Evolutionary conservation across 1,140 invertebrate genomes (phyloP).

Genomic region (Dolichoris vasculosae): DNA sequence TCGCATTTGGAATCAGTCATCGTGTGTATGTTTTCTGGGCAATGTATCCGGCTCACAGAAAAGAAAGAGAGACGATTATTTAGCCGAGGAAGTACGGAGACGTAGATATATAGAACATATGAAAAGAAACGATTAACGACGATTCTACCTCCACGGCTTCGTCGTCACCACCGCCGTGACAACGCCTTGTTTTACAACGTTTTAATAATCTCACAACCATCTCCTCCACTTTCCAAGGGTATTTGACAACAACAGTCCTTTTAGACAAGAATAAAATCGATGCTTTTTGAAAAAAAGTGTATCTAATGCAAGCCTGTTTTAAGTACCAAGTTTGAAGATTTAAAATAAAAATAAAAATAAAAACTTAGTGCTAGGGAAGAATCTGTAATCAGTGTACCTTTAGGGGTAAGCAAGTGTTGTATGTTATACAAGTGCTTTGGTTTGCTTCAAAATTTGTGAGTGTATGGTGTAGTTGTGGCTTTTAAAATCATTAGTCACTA

Average conservation of each 20-base stretch:
- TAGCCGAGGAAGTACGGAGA: conserved; percentile 6
- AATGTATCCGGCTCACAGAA: neutral
- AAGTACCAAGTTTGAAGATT: neutral
- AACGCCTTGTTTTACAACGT: conserved; percentile 48
- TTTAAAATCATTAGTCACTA: conserved; percentile 18
- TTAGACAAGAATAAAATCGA: neutral
- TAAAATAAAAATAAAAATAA: conserved; percentile 20
- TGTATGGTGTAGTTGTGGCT: conserved; percentile 35
- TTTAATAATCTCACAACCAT: neutral
- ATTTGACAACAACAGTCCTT: neutral
- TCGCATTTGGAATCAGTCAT: neutral
- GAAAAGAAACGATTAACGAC: conserved; percentile 19
- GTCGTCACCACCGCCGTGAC: conserved; percentile 21
- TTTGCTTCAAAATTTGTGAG: conserved; percentile 29
- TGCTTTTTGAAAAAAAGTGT: neutral
- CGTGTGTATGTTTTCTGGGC: neutral
- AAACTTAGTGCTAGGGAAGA: conserved; percentile 37
- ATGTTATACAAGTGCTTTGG: conserved; percentile 49
- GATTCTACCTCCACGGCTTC: conserved; percentile 30
- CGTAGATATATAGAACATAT: conserved; percentile 17
- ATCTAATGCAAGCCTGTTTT: neutral
- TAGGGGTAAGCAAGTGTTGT: conserved; percentile 43
- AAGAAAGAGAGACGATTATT: neutral
- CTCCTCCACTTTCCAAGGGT: neutral
- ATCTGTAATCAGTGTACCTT: conserved; percentile 28